These are phyloP conservation scores for Doryteuthis pealeii DNA, from an alignment of 1,140 invertebrate species.

Conservation along the genomic window DNA sequence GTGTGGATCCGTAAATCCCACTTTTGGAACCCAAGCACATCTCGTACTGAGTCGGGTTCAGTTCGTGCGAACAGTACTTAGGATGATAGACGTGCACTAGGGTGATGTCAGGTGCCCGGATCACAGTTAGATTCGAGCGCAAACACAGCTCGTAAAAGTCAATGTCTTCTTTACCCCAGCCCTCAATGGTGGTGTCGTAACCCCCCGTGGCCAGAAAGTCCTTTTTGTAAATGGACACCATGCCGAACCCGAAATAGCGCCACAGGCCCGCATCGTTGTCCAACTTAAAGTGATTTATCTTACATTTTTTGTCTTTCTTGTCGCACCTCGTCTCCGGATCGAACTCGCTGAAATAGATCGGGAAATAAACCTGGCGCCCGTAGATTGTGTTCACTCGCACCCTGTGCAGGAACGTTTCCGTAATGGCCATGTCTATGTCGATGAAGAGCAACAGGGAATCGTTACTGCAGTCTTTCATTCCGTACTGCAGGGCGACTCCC, in stretches of 20 bases:
- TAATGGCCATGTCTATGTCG: constrained; percentile 62
- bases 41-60: constrained; percentile 4
- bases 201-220: constrained; percentile 79
- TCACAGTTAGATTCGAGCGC: constrained; percentile 65
- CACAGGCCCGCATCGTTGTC: constrained; percentile 78
- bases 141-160: constrained; percentile 79
- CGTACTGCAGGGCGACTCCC: constrained; percentile 48
- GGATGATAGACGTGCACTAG: constrained; percentile 84
- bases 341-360: constrained; percentile 93
- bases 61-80: neutral
- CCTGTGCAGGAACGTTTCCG: constrained; percentile 43
- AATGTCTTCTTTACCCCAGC: constrained; percentile 51
- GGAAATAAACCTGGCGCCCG: constrained; percentile 83
- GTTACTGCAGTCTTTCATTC: constrained; percentile 58
- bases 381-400: constrained; percentile 71
- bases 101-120: constrained; percentile 79
- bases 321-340: constrained; percentile 58
- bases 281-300: constrained; percentile 37
- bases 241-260: constrained; percentile 92
- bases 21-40: neutral
- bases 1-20: neutral
- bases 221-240: constrained; percentile 82
- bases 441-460: constrained; percentile 70
- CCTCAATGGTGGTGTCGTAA: constrained; percentile 80
- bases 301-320: constrained; percentile 61